phyloP scores from a whole-genome alignment of 2,888 invertebrate species.

The Girardia tigrina region DNA sequence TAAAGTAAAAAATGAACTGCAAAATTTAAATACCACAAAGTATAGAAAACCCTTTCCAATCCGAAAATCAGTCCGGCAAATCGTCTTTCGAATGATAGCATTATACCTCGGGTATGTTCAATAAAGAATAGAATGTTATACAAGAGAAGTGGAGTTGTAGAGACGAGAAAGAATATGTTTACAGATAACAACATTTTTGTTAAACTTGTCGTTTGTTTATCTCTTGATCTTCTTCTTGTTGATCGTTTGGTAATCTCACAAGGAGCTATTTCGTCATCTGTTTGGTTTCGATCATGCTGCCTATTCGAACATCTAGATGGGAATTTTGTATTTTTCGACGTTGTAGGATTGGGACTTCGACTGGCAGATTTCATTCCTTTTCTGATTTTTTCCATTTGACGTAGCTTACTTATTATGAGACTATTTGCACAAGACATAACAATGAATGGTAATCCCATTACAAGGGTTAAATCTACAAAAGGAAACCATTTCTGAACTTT shows the following conservation, averaged over 20 bases:
- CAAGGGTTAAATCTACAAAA: not conserved
- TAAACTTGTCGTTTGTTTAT: constrained; percentile 28
- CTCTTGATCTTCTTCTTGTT: not conserved
- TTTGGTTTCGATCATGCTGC: not conserved
- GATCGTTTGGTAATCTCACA: not conserved
- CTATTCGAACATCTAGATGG: not conserved
- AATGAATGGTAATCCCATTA: constrained; percentile 32
- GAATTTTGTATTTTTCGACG: not conserved
- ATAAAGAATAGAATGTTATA: constrained; percentile 21
- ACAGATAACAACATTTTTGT: constrained; percentile 33
- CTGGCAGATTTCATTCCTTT: not conserved
- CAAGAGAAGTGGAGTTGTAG: constrained; percentile 28
- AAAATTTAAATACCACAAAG: constrained; percentile 34
- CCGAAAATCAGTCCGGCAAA: constrained; percentile 3
- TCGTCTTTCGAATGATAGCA: not conserved
- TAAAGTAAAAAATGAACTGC: constrained; percentile 33
- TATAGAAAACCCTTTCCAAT: constrained; percentile 25
- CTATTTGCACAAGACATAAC: constrained; percentile 28
- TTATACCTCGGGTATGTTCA: not conserved
- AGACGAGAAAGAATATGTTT: constrained; percentile 33
- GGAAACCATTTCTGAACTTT: not conserved
- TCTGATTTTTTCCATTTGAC: constrained; percentile 31
- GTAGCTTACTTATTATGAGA: constrained; percentile 29
- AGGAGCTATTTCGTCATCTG: not conserved
- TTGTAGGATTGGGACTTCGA: not conserved